Evolutionary conservation across 1,140 invertebrate genomes (phyloP), one percentile per base, ranked within the genome.

Genomic region (Drosophila pandora): DNA sequence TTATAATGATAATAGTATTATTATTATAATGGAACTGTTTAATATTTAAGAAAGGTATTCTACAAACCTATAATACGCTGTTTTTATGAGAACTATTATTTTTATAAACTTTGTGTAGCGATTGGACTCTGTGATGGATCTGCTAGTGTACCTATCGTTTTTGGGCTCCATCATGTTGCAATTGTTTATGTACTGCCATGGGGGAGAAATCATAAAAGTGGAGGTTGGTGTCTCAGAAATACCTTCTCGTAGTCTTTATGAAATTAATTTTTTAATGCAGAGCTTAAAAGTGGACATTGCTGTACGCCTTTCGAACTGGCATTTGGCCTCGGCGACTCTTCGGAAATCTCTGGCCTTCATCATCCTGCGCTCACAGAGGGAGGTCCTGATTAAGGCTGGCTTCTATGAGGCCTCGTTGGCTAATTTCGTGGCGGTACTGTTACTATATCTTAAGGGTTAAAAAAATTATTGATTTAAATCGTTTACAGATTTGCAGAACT

Each of bases 101-200:
- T 37, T 41, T 22, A 23, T 10, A 10, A 2, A 37, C 2, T 28
- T 37, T 28, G 2, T 73, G n/a, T 21, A 91, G 90, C 70, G 88
- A 34, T 69, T 91, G 58, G 62, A 79, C 49, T 74, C 77, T 0
- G 30, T 77, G 10, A 84, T 91, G 85, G 53, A 70, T 5, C 55
- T 91, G 6, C 49, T 90, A 9, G 39, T 79, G 0, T 82, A 90
- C 28, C 65, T 75, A 10, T 76, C 90, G 0, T 91, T 91, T 54
- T 72, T 88, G 4, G 56, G 60, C 7, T 90, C 90, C 12, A 91
- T 91, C 30, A 75, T 91, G 69, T 23, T 91, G 34, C 90, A 91
- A 60, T 58, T 91, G 5, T 90, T 91, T 21, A 90, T 91, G 8
- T 91, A 90, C 45, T 91, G 90, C 61, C 90, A 90, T 37, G 90